Conservation (phyloP, 2,797 vertebrate genomes). For the Kryptolebias ocellatus region DNA sequence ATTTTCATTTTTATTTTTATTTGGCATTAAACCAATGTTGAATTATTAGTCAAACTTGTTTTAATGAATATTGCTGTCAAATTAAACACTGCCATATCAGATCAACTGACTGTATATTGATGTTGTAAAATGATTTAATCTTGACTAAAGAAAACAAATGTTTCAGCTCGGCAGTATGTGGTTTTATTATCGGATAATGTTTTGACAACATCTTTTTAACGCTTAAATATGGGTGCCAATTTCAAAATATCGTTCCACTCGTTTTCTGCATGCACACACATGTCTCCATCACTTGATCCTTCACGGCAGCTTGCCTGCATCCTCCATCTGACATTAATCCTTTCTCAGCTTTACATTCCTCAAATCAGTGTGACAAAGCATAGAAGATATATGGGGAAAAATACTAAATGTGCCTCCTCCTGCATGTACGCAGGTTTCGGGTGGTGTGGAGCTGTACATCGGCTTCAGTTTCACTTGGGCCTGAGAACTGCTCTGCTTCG, state of each 20-base stretch:
- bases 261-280: conserved; percentile 13
- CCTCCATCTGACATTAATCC: conserved; percentile 47
- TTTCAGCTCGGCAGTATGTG: not conserved
- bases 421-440: conserved; percentile 29
- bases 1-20: no score
- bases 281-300: conserved; percentile 32
- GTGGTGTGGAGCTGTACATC: not conserved
- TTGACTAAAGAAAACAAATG: not conserved
- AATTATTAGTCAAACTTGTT: no score
- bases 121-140: not conserved
- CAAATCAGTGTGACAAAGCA: conserved; percentile 35
- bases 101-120: not conserved
- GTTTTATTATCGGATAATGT: not conserved
- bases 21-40: no score
- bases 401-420: conserved; percentile 1
- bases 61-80: no score
- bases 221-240: not conserved
- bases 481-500: conserved; percentile 20
- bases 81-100: no score
- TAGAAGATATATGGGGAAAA: conserved; percentile 20
- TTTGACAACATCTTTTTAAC: not conserved
- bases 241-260: not conserved
- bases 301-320: conserved; percentile 35
- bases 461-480: conserved; percentile 7
- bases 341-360: conserved; percentile 34